Percentiles rank a stretch among this genome's conserved stretches.
Conservation (phyloP, 1,140 invertebrate genomes). For the Pararge aegeria region DNA sequence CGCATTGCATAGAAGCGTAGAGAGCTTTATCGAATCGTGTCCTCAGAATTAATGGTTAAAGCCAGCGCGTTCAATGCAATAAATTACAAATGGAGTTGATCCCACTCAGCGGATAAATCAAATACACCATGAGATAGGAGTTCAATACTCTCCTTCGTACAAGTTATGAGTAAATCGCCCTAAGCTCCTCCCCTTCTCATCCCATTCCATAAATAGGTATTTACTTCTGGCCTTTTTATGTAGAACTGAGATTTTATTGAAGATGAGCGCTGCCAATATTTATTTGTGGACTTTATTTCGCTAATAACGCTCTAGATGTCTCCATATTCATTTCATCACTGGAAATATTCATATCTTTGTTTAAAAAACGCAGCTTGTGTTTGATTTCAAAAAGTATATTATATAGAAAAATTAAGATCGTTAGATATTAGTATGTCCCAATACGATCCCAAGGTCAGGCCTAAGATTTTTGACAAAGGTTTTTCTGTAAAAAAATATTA, state of each 20-base stretch:
- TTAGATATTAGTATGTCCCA: too few species aligned
- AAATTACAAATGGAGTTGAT: slow-evolving; percentile 50
- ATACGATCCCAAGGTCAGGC: too few species aligned
- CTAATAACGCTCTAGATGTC: too few species aligned
- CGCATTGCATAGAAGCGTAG: slow-evolving; percentile 12
- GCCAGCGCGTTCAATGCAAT: slow-evolving; percentile 48
- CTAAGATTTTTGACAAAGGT: too few species aligned
- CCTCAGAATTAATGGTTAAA: slow-evolving; percentile 53
- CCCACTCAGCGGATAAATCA: slow-evolving; percentile 65
- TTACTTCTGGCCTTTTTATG: background rate
- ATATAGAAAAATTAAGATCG: too few species aligned
- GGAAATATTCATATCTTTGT: too few species aligned
- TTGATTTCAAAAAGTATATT: too few species aligned
- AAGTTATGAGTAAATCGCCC: slow-evolving; percentile 1
- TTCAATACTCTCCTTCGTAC: slow-evolving; percentile 3
- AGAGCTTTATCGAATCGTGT: slow-evolving; percentile 46
- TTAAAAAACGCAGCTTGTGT: too few species aligned
- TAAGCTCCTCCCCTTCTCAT: background rate
- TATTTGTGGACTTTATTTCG: background rate
- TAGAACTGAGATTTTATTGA: slow-evolving; percentile 3
- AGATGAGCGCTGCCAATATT: background rate
- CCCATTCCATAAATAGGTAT: background rate
- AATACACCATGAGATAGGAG: slow-evolving; percentile 51
- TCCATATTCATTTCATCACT: background rate
- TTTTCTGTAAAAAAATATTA: too few species aligned